Base-by-base conservation (phyloP, 2,888 invertebrate genomes). In the Cyclophora albipunctata region DNA sequence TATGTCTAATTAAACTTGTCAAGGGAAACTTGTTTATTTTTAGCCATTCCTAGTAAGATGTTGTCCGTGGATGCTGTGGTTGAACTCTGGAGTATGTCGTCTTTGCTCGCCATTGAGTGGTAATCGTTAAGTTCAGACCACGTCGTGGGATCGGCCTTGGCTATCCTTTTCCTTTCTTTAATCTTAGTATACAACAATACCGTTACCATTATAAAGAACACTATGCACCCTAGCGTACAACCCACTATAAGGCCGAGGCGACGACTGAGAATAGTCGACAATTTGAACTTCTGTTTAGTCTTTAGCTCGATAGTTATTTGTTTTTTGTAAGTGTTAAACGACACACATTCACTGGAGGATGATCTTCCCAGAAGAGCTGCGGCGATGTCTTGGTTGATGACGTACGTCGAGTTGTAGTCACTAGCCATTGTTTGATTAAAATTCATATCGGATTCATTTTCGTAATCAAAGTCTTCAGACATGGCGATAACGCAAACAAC, bases 91-190 rank as follows among this genome's bases (percentile, higher is more conserved):
- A 86, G 64, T 60, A 87, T 75, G 57, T 88, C 86, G 51, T 88
- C 88, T 66, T 86, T 88, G 63, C 88, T 88, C 47, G 81, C 81
- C 69, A 86, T 78, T 20, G 86, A 87, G 69, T 84, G 84, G 54
- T 85, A 88, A 62, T 88, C 85, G 55, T 86, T 86, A 83, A 88
- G 81, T 68, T 88, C 88, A 4, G 85, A 72, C 87, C 88, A 88
- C 2, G 75, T 69, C 2, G 75, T 69, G 34, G 86, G 86, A 54
- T 88, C 88, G 33, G 86, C 74, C 60, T 88, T 86, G 3, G 88
- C 87, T 52, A 88, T 88, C 62, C 87, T 65, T 60, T 85, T 85
- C 52, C 88, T 72, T 66, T 87, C 88, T 67, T 85, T 87, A 45
- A 87, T 80, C 71, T 88, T 88, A 51, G 87, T 88, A 55, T 88